Base-by-base conservation (phyloP, 2,113 vertebrate genomes). In the Trematomus loennbergii region DNA sequence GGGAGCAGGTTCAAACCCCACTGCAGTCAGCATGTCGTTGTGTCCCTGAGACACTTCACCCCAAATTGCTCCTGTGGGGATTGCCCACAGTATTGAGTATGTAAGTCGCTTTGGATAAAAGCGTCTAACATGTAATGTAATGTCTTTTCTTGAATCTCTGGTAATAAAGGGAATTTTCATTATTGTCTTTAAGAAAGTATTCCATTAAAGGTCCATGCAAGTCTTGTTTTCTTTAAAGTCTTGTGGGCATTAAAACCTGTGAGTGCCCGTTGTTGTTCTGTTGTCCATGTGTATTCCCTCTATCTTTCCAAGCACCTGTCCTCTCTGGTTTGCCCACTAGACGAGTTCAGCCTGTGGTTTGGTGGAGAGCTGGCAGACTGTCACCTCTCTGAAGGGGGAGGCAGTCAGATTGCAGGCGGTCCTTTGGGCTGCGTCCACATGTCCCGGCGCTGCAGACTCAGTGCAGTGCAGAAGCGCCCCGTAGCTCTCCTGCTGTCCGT, bases 401-500 rank as follows among this genome's bases (percentile, higher is more conserved):
- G 89, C 90, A 2, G 78, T 89, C 70, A 93, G 83, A 59, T 93
- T 78, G 72, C 89, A 87, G 11, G 90, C 91, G 9, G 92, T 94
- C 60, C 83, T 93, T 59, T 92, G 89, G 25, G 91, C 82, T 0
- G 74, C 46, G 20, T 70, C 67, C 59, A 72, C 71, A 40, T 83
- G 75, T 81, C 84, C 81, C 48, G 73, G 50, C 0, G 20, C 71
- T 29, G 70, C 20, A 15, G 71, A 73, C 7, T 87, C 87, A 0
- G 70, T 55, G 62, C 88, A 93, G 74, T 88, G 84, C 75, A 83
- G 75, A 85, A 90, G 91, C 4, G 84, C 72, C 50, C 84, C 70
- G 3, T 91, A 92, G 78, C 64, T 88, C 74, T 93, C 91, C 15
- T 89, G 90, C 75, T 91, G 92, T 71, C 92, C 93, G 5, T 92